These are phyloP conservation scores for Acyrthosiphon pisum DNA, from an alignment of 1,140 invertebrate species.

Conservation along the genomic window DNA sequence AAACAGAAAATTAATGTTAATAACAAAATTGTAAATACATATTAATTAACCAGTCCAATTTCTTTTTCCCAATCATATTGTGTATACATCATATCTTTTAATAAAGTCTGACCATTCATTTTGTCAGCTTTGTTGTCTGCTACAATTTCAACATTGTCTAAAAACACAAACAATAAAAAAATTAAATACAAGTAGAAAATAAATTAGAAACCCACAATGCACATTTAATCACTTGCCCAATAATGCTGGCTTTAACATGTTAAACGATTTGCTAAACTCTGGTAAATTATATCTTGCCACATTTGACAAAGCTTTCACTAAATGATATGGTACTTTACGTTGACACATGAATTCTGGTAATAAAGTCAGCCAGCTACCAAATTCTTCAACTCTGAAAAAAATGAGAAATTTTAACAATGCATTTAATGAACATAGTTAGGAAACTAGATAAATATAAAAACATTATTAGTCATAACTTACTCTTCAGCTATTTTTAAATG, in stretches of 20 bases:
- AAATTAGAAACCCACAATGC: not conserved
- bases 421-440: not conserved
- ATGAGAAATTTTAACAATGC: not conserved
- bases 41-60: conserved; percentile 32
- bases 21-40: not conserved
- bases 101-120: conserved; percentile 28
- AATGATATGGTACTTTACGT: conserved; percentile 45
- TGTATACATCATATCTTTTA: conserved; percentile 52
- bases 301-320: conserved; percentile 33
- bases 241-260: conserved; percentile 22
- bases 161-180: not conserved
- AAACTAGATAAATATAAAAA: not conserved
- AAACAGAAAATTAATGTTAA: not conserved
- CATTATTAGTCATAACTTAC: not conserved
- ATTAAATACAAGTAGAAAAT: not conserved
- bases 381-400: conserved; percentile 48
- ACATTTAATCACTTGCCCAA: not conserved
- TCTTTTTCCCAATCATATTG: conserved; percentile 49
- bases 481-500: conserved; percentile 39
- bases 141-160: conserved; percentile 50
- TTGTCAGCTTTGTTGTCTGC: conserved; percentile 41
- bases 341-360: conserved; percentile 50
- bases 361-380: conserved; percentile 32
- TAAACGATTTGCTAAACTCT: conserved; percentile 23
- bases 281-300: conserved; percentile 49